These are phyloP conservation scores for Platysternon megacephalum DNA, from an alignment of 2,113 vertebrate species.

Conservation along the genomic window DNA sequence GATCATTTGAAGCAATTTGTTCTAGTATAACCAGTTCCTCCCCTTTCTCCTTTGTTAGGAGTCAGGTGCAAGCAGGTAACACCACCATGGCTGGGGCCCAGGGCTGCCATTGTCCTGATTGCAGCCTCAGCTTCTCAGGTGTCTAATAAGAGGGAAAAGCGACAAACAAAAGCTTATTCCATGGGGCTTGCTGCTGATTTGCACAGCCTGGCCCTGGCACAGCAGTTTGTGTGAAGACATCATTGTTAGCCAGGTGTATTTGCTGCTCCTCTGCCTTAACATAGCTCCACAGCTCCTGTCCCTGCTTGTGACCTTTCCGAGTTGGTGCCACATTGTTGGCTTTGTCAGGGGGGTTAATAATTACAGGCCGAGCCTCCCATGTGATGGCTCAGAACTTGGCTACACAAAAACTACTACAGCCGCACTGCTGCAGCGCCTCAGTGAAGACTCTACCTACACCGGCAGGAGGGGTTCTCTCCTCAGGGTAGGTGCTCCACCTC, in stretches of 20 bases:
- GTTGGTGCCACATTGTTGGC: not conserved
- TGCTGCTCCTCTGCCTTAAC: fast-evolving
- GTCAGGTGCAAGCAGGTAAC: not conserved
- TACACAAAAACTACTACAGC: too few relatives aligned
- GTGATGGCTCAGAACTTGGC: too few relatives aligned
- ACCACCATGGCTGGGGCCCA: not conserved
- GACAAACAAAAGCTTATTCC: not conserved
- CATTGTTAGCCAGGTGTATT: too few relatives aligned
- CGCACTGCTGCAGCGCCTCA: too few relatives aligned
- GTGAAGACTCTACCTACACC: too few relatives aligned
- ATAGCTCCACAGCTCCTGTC: fast-evolving
- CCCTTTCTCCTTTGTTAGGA: not conserved
- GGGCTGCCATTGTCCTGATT: not conserved
- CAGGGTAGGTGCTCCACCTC: too few relatives aligned
- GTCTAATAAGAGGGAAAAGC: not conserved
- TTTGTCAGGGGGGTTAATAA: not conserved
- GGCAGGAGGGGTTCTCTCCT: too few relatives aligned
- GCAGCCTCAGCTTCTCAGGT: not conserved
- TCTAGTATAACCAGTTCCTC: not conserved
- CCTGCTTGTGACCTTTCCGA: not conserved
- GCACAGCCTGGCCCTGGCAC: not conserved
- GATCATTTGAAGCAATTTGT: not conserved
- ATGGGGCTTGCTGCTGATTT: not conserved
- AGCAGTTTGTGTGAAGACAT: too few relatives aligned
- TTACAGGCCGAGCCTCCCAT: not conserved